A percentile compares a stretch with the other conserved stretches of the same genome.
These are phyloP conservation scores for Lepidurus packardi DNA, from an alignment of 1,140 invertebrate species.

Conservation along the genomic window DNA sequence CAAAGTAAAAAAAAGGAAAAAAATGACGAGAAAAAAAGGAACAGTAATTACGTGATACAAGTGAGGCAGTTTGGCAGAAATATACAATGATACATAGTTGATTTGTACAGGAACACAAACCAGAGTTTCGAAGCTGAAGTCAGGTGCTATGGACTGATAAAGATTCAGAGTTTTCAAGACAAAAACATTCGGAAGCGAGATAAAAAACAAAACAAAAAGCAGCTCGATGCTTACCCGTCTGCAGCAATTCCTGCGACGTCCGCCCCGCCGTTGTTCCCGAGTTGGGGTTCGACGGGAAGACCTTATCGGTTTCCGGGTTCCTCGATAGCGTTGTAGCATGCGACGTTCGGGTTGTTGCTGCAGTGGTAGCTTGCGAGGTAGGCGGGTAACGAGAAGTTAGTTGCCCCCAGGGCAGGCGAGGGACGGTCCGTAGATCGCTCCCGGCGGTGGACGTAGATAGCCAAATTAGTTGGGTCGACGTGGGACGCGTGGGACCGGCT, in stretches of 20 bases:
- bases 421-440: background rate
- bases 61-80: background rate
- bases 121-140: background rate
- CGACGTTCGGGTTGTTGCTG: background rate
- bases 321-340: constrained; percentile 4
- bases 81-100: background rate
- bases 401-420: background rate
- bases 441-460: background rate
- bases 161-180: background rate
- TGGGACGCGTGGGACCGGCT: background rate
- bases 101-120: background rate
- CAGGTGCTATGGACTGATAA: background rate
- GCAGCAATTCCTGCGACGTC: background rate
- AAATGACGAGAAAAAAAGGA: background rate
- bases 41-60: background rate
- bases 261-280: background rate
- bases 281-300: background rate
- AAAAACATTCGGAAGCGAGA: background rate
- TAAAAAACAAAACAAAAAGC: background rate
- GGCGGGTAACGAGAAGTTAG: constrained; percentile 7
- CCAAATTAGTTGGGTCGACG: background rate
- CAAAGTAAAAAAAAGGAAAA: background rate
- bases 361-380: background rate
- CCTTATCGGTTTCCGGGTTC: constrained; percentile 6
- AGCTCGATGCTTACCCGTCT: background rate